phyloP scores from a whole-genome alignment of 2,888 invertebrate genomes.

The Crematogaster levior region DNA sequence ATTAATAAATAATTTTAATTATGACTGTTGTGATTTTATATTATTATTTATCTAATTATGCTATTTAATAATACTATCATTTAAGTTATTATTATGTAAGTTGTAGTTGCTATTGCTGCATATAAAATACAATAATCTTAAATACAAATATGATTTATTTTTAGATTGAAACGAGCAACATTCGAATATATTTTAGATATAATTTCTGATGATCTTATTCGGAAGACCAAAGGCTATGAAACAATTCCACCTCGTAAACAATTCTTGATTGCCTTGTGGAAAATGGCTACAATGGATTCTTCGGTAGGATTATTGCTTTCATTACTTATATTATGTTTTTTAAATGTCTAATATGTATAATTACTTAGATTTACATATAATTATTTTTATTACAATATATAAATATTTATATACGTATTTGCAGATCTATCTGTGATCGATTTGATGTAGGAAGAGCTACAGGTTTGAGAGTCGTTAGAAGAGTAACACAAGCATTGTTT shows the following conservation, averaged over 20 bases:
- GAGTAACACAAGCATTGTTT: neutral
- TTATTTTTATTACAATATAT: neutral
- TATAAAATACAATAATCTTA: neutral
- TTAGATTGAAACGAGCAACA: neutral
- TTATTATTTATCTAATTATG: too few species aligned
- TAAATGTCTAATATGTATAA: too few species aligned
- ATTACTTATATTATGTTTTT: too few species aligned
- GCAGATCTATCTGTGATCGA: neutral
- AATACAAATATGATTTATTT: neutral
- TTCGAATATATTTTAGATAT: conserved; percentile 4
- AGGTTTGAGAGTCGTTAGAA: neutral
- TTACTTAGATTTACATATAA: neutral
- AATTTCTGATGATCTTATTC: neutral
- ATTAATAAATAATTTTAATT: too few species aligned
- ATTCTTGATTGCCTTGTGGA: conserved; percentile 17
- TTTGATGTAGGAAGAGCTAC: conserved; percentile 15
- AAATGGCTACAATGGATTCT: conserved; percentile 16
- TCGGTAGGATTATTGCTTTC: neutral
- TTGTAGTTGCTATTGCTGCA: too few species aligned
- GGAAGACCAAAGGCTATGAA: neutral
- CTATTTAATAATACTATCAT: too few species aligned
- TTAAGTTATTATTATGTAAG: too few species aligned
- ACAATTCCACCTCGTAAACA: conserved; percentile 1
- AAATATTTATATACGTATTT: neutral
- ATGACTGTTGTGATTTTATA: too few species aligned